Evolutionary conservation across 1,140 invertebrate genomes (phyloP).

Genomic region (Lasioglossum baleicum): DNA sequence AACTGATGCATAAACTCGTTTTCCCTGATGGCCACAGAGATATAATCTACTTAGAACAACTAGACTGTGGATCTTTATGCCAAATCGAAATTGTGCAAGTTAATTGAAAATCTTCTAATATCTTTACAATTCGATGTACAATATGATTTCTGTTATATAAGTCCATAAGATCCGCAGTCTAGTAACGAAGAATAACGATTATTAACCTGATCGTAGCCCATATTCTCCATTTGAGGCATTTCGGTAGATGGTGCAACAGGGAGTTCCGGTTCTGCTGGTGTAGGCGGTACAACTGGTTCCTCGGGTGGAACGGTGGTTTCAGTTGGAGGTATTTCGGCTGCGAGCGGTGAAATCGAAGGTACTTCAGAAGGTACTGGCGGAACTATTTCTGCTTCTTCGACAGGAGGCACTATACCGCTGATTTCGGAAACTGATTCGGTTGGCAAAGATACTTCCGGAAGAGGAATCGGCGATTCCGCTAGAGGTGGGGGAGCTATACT

Average conservation of each 20-base stretch:
- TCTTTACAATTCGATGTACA: too few species aligned
- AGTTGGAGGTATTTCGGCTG: constrained; percentile 80
- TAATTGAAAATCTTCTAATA: too few species aligned
- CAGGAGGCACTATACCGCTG: constrained; percentile 68
- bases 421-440: constrained; percentile 72
- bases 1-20: too few species aligned
- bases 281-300: constrained; percentile 53
- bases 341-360: constrained; percentile 68
- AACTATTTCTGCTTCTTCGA: constrained; percentile 64
- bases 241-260: constrained; percentile 63
- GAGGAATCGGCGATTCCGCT: constrained; percentile 56
- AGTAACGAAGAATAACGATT: constrained; percentile 2
- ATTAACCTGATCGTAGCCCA: constrained; percentile 83
- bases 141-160: too few species aligned
- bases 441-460: constrained; percentile 66
- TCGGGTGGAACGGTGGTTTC: constrained; percentile 73
- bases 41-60: neutral
- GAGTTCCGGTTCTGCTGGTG: constrained; percentile 66
- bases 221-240: constrained; percentile 84
- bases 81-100: too few species aligned
- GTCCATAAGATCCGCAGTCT: neutral
- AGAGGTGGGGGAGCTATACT: constrained; percentile 51
- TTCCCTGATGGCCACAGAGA: too few species aligned
- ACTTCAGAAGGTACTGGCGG: constrained; percentile 56
- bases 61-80: neutral